Percentiles rank a stretch among this genome's conserved stretches.
phyloP scores from a whole-genome alignment of 2,888 invertebrate species.

The Hymenopus coronatus region DNA sequence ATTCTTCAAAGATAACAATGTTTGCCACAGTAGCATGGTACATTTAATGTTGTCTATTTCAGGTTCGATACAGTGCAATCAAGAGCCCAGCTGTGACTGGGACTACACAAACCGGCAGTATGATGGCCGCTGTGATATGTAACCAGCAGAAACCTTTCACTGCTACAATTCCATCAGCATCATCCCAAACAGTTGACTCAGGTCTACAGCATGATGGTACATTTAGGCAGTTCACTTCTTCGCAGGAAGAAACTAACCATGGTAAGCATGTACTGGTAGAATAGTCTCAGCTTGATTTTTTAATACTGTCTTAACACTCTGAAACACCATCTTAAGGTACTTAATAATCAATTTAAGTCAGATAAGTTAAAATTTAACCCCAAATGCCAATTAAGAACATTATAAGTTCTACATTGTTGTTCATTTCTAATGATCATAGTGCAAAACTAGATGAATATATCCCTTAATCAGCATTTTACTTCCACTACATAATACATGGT shows the following conservation, averaged over 20 bases:
- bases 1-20: no score
- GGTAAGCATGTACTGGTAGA: background rate
- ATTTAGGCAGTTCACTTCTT: background rate
- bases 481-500: no score
- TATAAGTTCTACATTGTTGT: no score
- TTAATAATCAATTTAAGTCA: no score
- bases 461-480: no score
- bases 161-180: background rate
- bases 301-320: no score
- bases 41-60: background rate
- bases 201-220: conserved; percentile 22
- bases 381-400: no score
- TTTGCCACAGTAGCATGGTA: no score
- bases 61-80: conserved; percentile 43
- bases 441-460: no score
- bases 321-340: no score
- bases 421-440: no score
- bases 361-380: no score
- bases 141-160: conserved; percentile 56
- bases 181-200: conserved; percentile 20
- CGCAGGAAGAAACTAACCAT: background rate
- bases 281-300: background rate
- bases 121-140: conserved; percentile 67
- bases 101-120: conserved; percentile 56
- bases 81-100: conserved; percentile 59